A percentile compares a stretch with the other conserved stretches of the same genome.
Evolutionary conservation across 2,797 vertebrate species (phyloP).

Genomic region (Pogoniulus pusillus): DNA sequence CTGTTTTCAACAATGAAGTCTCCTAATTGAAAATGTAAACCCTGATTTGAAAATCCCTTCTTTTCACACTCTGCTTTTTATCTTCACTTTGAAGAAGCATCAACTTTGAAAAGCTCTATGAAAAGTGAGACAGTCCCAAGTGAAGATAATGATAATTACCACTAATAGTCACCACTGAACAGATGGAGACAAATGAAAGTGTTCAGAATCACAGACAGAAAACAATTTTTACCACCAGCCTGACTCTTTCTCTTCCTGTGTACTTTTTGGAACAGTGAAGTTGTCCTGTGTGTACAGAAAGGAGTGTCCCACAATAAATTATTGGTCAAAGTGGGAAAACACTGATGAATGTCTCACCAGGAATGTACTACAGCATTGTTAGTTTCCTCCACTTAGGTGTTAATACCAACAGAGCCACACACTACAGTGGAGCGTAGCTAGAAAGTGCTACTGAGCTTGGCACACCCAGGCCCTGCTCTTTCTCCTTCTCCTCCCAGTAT

Average conservation of each 20-base stretch:
- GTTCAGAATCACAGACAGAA: background rate
- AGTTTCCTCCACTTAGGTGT: background rate
- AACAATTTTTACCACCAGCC: background rate
- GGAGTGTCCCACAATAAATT: background rate
- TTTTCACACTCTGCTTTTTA: constrained; percentile 22
- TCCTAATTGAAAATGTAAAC: constrained; percentile 57
- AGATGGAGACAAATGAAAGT: background rate
- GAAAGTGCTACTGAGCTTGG: background rate
- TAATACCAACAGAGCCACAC: background rate
- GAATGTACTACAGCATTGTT: background rate
- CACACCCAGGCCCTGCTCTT: background rate
- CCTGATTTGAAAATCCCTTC: background rate
- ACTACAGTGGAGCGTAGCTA: accelerated
- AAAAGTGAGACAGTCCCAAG: background rate
- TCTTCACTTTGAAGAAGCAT: background rate
- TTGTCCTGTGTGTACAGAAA: background rate
- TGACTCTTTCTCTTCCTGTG: background rate
- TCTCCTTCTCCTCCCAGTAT: background rate
- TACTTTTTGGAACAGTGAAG: background rate
- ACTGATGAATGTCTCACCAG: background rate
- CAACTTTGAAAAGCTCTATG: background rate
- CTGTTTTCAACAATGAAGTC: constrained; percentile 45
- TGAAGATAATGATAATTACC: background rate
- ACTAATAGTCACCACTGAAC: background rate
- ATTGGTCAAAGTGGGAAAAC: background rate